phyloP scores from a whole-genome alignment of 2,113 vertebrate species.

The Caracal caracal region DNA sequence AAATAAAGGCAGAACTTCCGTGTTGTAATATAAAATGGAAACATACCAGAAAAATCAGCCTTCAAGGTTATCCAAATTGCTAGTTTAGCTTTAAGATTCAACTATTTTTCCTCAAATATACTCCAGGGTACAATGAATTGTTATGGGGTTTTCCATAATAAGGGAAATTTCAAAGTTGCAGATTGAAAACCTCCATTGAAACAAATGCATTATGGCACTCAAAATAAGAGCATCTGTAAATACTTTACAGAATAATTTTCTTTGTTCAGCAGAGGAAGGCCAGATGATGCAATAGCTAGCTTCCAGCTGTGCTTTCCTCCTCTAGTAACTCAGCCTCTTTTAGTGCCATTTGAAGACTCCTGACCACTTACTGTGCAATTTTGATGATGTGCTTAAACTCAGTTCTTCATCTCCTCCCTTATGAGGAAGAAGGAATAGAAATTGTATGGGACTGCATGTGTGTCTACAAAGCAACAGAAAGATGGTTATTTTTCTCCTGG shows the following conservation, averaged over 20 bases:
- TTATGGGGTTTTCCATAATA: background rate
- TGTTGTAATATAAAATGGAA: slow-evolving; percentile 46
- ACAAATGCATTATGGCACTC: slow-evolving; percentile 66
- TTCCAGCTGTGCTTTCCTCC: slow-evolving; percentile 66
- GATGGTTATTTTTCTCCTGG: slow-evolving; percentile 59
- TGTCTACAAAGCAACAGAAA: slow-evolving; percentile 17
- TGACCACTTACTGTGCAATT: slow-evolving; percentile 69
- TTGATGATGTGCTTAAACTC: background rate
- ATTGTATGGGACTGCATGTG: background rate
- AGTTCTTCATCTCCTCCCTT: slow-evolving; percentile 33
- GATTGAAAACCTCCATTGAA: slow-evolving; percentile 47
- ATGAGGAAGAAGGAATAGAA: slow-evolving; percentile 39
- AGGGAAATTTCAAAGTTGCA: slow-evolving; percentile 56
- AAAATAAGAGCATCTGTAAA: slow-evolving; percentile 76
- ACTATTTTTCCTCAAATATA: slow-evolving; percentile 10
- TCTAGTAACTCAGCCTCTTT: slow-evolving; percentile 64
- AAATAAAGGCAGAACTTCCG: background rate
- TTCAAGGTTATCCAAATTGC: slow-evolving; percentile 26
- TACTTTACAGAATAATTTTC: slow-evolving; percentile 73
- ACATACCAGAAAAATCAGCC: slow-evolving; percentile 56
- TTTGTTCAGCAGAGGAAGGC: slow-evolving; percentile 77
- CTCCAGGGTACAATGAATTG: background rate
- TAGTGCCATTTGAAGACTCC: background rate
- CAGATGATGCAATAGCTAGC: slow-evolving; percentile 63
- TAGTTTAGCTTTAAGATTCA: slow-evolving; percentile 70